Base-by-base conservation (phyloP, 2,888 invertebrate genomes). In the Caenorhabditis afra region DNA sequence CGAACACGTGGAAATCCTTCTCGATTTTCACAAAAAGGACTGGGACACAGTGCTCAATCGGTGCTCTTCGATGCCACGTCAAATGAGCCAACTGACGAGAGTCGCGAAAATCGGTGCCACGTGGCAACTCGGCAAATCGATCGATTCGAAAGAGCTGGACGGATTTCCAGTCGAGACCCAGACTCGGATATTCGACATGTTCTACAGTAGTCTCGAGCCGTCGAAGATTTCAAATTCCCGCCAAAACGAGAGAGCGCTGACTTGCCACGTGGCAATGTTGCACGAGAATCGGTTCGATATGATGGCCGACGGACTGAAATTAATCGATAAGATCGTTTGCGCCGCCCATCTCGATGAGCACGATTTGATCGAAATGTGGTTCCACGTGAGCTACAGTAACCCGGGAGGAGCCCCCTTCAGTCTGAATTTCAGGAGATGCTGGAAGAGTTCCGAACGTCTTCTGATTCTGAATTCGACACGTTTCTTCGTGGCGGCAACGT, bases 341-440 rank as follows among this genome's bases (percentile, higher is more conserved):
- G 77, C 64, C 22, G 64, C 77, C 2, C 58, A 62, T 68, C 16
- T 58, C 11, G 70, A 64, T 18, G 70, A 77, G n/a, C 10, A 5
- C 12, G 77, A 77, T 22, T 20, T 77, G 44, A 77, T 77, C 8
- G 59, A 62, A 47, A 77, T 77, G 77, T 77, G 77, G 77, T 77
- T 20, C 52, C 35, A 50, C 22, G 77, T 77, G 18, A 49, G 76
- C 7, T 29, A 29, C 29, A 29, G 29, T 29, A 29, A 29, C 29
- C 29, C 29, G 4, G 29, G 4, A 29, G 3, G n/a, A 3, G 29
- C 29, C 29, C 7, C 29, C 29, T 29, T 29, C 3, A 3, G 50
- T 16, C n/a, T 35, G 23, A 14, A 45, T 39, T 52, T 16, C n/a
- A 71, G 71, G 70, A 71, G 23, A 53, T 55, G 4, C 55, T 71